Evolutionary conservation across 2,888 invertebrate genomes (phyloP).

Genomic region (Ormyrus rosae): DNA sequence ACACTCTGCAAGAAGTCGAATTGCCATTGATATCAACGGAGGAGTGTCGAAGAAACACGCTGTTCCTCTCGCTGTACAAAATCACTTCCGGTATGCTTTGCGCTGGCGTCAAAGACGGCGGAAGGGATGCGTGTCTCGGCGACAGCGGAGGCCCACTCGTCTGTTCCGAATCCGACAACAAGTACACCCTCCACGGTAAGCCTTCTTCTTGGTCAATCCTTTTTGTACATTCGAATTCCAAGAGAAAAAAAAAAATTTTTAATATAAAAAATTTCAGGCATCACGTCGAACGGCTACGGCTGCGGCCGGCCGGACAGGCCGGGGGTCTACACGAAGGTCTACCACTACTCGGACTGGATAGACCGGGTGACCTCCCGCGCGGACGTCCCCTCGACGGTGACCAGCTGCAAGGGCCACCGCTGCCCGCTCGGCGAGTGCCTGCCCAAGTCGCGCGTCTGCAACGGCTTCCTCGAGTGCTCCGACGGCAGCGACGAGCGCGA

Average conservation of each 20-base stretch:
- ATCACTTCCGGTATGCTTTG: constrained; percentile 90
- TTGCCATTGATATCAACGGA: constrained; percentile 87
- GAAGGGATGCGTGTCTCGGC: constrained; percentile 87
- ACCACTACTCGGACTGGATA: constrained; percentile 86
- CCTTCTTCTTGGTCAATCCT: not conserved
- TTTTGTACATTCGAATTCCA: too few relatives aligned
- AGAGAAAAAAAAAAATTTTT: too few relatives aligned
- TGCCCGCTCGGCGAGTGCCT: constrained; percentile 87
- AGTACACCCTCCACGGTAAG: constrained; percentile 70
- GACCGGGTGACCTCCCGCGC: constrained; percentile 77
- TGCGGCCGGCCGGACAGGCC: constrained; percentile 87
- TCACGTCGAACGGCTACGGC: constrained; percentile 89
- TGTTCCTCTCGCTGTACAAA: constrained; percentile 85
- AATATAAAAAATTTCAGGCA: constrained; percentile 76
- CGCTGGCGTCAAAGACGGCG: constrained; percentile 87
- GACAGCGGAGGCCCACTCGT: constrained; percentile 89
- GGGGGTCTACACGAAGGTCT: constrained; percentile 85
- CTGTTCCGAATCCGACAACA: constrained; percentile 81
- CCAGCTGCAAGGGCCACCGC: constrained; percentile 81
- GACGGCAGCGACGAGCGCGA: constrained; percentile 85
- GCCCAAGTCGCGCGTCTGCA: constrained; percentile 84
- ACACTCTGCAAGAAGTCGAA: constrained; percentile 89
- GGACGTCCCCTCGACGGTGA: constrained; percentile 62
- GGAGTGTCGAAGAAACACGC: constrained; percentile 85
- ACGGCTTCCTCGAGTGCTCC: constrained; percentile 87